Base-by-base conservation (phyloP, 2,797 vertebrate species). In the Scarus forsteni region DNA sequence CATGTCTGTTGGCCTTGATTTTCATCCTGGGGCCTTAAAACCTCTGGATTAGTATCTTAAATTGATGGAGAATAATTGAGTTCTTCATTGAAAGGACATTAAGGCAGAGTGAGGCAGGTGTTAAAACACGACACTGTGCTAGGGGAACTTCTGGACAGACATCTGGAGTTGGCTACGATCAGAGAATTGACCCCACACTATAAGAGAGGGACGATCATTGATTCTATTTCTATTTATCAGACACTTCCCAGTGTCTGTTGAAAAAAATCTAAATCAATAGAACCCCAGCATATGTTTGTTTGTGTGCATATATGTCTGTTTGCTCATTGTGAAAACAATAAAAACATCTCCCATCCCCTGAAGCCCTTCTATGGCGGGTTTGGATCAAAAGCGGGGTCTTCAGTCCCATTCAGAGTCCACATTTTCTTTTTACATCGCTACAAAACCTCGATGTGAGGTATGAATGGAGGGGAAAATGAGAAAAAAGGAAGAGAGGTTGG, bases 291-390 rank as follows among this genome's bases (percentile, higher is more conserved):
- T 61, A 57, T 60, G 36, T 77, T 43, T 44, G 43, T 12, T 13
- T 1, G n/a, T 69, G 56, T 73, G 46, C 11, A 40, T 66, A 43
- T 18, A 44, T 64, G 44, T 79, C 71, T 69, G 52, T 49, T 71
- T 60, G 58, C 49, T 86, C 82, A 84, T 78, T 84, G 59, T 72
- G 71, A 46, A 75, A 85, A 66, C 5, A 57, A 59, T 58, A 71
- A 48, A 61, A 44, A 40, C 8, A 14, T 63, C 50, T 60, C 82
- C 70, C 59, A 70, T 85, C 49, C 77, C 62, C 50, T 66, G 63
- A 84, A 89, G 85, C 84, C 76, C 83, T 87, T 92, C 81, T 81
- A 83, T 85, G 77, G 70, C 56, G 10, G 66, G 64, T 81, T 79
- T 76, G 76, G 45, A 78, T 79, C 27, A 60, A 72, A 82, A 74